These are phyloP conservation scores for Argya squamiceps DNA, from an alignment of 2,797 vertebrate species.

Conservation along the genomic window DNA sequence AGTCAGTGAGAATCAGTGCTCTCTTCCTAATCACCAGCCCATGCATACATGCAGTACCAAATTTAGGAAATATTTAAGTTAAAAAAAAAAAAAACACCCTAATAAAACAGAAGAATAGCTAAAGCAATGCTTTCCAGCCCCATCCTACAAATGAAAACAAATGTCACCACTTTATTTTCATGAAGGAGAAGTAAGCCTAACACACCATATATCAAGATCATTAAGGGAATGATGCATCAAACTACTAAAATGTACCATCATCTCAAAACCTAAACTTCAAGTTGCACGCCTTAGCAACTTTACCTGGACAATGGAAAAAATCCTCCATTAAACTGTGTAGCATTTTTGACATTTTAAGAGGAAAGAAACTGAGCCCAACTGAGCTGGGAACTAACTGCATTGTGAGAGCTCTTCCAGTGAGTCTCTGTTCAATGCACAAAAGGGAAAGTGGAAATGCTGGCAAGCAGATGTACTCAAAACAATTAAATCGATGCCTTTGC, in stretches of 20 bases:
- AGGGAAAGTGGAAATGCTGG: not conserved
- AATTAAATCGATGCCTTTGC: not conserved
- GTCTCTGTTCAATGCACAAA: not conserved
- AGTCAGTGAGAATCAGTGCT: not conserved
- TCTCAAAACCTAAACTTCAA: not conserved
- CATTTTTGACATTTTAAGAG: not conserved
- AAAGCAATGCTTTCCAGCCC: not conserved
- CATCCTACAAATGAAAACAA: not conserved
- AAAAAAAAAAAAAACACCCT: too few relatives aligned
- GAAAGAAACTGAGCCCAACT: not conserved
- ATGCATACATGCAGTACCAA: not conserved
- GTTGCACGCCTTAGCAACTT: not conserved
- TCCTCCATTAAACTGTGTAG: not conserved
- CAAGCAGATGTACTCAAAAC: not conserved
- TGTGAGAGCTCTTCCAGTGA: not conserved
- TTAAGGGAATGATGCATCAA: not conserved
- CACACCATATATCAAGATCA: fast-evolving
- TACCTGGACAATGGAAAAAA: not conserved
- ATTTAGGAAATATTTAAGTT: not conserved
- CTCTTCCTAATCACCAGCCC: not conserved
- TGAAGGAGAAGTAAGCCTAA: not conserved
- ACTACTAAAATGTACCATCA: not conserved
- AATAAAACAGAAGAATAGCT: not conserved
- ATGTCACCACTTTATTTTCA: not conserved
- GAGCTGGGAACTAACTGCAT: not conserved